Evolutionary conservation across 2,888 invertebrate species (phyloP).

Genomic region (Calliopum simillimum): DNA sequence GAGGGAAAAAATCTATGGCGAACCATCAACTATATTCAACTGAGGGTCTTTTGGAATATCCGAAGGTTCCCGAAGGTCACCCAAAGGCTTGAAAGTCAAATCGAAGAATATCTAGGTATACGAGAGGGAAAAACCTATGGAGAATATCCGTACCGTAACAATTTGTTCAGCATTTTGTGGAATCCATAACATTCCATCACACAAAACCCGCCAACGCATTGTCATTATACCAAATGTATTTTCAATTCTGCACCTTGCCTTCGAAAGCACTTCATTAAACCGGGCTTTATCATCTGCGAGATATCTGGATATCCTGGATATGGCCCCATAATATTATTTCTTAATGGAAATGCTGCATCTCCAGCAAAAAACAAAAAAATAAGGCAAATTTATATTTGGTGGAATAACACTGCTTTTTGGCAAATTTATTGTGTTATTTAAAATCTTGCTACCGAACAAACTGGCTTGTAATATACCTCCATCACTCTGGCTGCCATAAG

Average conservation of each 20-base stretch:
- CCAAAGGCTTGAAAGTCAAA: too few species aligned
- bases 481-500: conserved; percentile 15
- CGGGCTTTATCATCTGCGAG: too few species aligned
- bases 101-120: too few species aligned
- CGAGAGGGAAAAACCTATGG: too few species aligned
- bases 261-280: conserved; percentile 4
- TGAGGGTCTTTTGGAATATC: too few species aligned
- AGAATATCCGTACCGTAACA: too few species aligned
- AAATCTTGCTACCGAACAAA: background rate
- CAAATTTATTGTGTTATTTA: background rate
- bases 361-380: background rate
- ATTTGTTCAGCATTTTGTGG: conserved; percentile 3
- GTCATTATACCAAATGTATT: conserved; percentile 11
- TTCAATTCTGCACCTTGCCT: background rate
- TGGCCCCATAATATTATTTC: background rate
- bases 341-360: conserved; percentile 1
- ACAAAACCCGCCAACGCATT: background rate
- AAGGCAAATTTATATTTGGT: background rate
- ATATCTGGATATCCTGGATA: too few species aligned
- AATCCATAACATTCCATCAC: background rate
- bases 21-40: too few species aligned
- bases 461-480: conserved; percentile 1
- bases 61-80: too few species aligned
- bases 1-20: too few species aligned
- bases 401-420: background rate